phyloP scores from a whole-genome alignment of 2,113 vertebrate species.

The Erythrocercus mccallii region DNA sequence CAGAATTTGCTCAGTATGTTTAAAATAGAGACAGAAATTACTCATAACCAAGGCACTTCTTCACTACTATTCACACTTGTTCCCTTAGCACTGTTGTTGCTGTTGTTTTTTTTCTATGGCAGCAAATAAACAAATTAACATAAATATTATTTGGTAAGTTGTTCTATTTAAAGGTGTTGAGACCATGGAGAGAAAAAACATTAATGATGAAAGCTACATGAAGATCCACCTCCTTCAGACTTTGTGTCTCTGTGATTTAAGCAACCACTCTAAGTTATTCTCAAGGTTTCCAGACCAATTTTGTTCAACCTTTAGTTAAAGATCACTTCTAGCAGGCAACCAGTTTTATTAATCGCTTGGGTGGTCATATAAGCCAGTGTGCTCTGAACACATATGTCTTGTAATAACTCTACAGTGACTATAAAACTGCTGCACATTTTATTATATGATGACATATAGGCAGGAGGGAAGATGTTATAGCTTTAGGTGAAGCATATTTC shows the following conservation, averaged over 20 bases:
- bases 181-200: neutral
- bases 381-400: neutral
- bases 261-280: neutral
- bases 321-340: neutral
- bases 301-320: constrained; percentile 40
- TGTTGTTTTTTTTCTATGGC: constrained; percentile 26
- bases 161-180: constrained; percentile 27
- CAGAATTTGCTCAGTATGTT: constrained; percentile 34
- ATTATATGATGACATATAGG: neutral
- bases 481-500: neutral
- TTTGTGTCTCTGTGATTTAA: neutral
- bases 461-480: neutral
- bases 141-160: neutral
- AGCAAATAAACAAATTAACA: constrained; percentile 48
- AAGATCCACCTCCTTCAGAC: neutral
- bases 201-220: neutral
- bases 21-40: constrained; percentile 60
- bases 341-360: constrained; percentile 8
- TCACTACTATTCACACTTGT: neutral
- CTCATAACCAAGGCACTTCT: neutral
- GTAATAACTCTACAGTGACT: constrained; percentile 8
- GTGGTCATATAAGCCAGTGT: neutral
- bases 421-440: neutral
- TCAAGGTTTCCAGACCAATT: constrained; percentile 16
- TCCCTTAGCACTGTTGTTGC: neutral